phyloP scores from a whole-genome alignment of 2,113 vertebrate species.

The Poeciliopsis occidentalis region DNA sequence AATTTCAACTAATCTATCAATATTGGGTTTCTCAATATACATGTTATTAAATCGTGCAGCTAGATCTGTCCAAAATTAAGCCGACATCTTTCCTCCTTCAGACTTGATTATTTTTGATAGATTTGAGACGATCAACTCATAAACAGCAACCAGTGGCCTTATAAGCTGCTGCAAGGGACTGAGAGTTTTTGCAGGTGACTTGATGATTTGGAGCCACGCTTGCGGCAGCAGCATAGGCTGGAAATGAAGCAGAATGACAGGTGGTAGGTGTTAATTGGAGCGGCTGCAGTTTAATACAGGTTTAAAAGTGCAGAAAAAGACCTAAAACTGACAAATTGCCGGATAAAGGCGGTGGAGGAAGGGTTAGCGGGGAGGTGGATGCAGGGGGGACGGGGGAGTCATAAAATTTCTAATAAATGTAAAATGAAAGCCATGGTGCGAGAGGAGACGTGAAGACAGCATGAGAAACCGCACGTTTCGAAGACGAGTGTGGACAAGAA shows the following conservation, averaged over 20 bases:
- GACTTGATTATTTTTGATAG: too few relatives aligned
- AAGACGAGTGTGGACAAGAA: conserved; percentile 22
- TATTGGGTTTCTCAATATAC: not conserved
- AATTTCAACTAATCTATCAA: not conserved
- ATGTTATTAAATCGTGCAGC: not conserved
- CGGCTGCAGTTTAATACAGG: conserved; percentile 47
- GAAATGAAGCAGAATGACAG: conserved; percentile 48
- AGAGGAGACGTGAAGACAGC: conserved; percentile 20
- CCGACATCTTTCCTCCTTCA: not conserved
- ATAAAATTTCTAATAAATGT: conserved; percentile 29
- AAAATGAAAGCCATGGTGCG: conserved; percentile 27
- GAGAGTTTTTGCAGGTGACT: conserved; percentile 20
- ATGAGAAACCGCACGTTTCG: conserved; percentile 28
- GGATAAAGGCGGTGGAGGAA: not conserved
- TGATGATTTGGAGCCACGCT: conserved; percentile 26
- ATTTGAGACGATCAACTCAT: too few relatives aligned
- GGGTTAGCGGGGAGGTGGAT: not conserved
- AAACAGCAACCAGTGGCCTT: not conserved
- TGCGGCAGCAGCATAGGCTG: conserved; percentile 45
- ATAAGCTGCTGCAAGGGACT: not conserved
- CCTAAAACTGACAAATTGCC: conserved; percentile 36
- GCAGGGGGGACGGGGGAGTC: not conserved
- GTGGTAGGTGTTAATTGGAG: conserved; percentile 58
- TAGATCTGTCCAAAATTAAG: not conserved
- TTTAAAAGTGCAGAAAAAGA: conserved; percentile 52